phyloP scores from a whole-genome alignment of 1,140 invertebrate species.

The Hestina assimilis region DNA sequence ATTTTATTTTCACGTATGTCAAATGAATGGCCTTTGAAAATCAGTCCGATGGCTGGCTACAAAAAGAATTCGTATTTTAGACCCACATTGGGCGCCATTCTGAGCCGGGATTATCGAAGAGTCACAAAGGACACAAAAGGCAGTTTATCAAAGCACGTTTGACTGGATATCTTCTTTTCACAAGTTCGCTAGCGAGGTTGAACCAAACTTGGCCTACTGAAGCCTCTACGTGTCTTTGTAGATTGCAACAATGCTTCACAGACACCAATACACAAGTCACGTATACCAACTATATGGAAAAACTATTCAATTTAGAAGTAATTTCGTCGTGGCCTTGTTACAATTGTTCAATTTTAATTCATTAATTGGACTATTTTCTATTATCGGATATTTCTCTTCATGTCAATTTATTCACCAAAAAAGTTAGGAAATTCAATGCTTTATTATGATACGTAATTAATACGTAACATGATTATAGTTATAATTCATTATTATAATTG shows the following conservation, averaged over 20 bases:
- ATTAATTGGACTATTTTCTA: no score
- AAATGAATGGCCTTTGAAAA: conserved; percentile 18
- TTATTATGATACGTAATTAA: no score
- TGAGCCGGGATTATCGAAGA: conserved; percentile 41
- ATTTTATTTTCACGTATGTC: conserved; percentile 20
- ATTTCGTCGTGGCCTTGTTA: no score
- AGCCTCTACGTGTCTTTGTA: conserved; percentile 29
- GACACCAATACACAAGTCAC: conserved; percentile 1
- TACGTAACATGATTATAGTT: no score
- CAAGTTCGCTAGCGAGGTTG: conserved; percentile 36
- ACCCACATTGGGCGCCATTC: conserved; percentile 33
- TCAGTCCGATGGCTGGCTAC: conserved; percentile 14
- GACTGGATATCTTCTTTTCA: conserved; percentile 46
- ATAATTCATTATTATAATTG: no score
- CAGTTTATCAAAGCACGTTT: conserved; percentile 54
- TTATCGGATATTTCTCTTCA: no score
- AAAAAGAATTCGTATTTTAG: conserved; percentile 35
- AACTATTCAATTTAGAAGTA: not conserved
- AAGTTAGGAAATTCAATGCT: no score
- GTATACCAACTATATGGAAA: not conserved
- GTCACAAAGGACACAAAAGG: conserved; percentile 49
- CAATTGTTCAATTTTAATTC: no score
- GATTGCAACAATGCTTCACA: conserved; percentile 3
- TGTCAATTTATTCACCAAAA: no score
- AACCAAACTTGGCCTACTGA: conserved; percentile 40